A percentile compares a stretch with the other conserved stretches of the same genome.
phyloP scores from a whole-genome alignment of 1,140 invertebrate species.

The Bombyx mandarina region DNA sequence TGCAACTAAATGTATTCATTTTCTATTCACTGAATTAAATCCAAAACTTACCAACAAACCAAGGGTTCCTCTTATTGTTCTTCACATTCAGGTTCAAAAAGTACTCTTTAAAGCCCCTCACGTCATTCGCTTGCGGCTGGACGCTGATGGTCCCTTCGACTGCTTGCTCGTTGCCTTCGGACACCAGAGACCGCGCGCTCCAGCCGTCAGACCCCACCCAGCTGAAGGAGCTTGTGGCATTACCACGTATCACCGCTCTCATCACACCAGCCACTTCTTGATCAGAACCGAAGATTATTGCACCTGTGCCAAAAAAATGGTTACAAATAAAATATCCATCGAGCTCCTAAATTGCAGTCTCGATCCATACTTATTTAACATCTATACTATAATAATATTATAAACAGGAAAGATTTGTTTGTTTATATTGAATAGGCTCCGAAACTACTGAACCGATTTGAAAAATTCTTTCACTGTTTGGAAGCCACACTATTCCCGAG shows the following conservation, averaged over 20 bases:
- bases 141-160: conserved; percentile 93
- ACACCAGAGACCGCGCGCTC: conserved; percentile 89
- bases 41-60: conserved; percentile 86
- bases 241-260: conserved; percentile 87
- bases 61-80: conserved; percentile 91
- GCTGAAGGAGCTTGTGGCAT: conserved; percentile 91
- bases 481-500: no score
- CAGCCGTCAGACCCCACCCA: conserved; percentile 97
- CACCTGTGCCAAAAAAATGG: conserved; percentile 76
- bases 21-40: no score
- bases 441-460: no score
- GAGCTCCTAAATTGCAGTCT: no score
- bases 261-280: conserved; percentile 96
- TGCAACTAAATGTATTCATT: no score
- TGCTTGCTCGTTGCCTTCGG: conserved; percentile 88
- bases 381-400: no score
- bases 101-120: conserved; percentile 89
- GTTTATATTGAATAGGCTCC: no score
- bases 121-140: conserved; percentile 90
- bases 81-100: conserved; percentile 88
- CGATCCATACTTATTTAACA: no score
- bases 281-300: conserved; percentile 96
- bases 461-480: no score
- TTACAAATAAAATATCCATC: no score
- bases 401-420: no score